Evolutionary conservation across 2,113 vertebrate species (phyloP).

Genomic region (Campylomormyrus numenius): DNA sequence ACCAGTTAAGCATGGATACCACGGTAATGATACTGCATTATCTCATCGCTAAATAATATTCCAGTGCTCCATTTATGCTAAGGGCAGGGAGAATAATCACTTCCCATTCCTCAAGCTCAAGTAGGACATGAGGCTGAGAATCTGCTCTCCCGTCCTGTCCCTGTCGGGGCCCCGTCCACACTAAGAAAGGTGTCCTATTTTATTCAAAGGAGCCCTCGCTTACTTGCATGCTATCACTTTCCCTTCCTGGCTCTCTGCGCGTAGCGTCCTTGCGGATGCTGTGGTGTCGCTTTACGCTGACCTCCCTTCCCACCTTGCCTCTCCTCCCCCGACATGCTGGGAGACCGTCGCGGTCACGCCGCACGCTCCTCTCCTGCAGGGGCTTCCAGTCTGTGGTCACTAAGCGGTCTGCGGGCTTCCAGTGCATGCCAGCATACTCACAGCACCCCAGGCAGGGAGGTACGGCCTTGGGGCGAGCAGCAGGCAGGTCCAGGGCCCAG

Average conservation of each 20-base stretch:
- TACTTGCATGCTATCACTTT: background rate
- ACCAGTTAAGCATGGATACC: background rate
- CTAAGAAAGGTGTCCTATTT: constrained; percentile 1
- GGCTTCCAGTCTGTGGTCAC: background rate
- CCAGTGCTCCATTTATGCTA: constrained; percentile 11
- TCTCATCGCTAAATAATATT: constrained; percentile 21
- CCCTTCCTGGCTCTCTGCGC: background rate
- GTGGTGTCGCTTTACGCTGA: background rate
- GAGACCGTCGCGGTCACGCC: background rate
- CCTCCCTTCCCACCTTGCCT: background rate
- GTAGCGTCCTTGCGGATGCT: background rate
- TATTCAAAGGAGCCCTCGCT: background rate
- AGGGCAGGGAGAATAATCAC: constrained; percentile 5
- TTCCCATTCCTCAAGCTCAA: background rate
- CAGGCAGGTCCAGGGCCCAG: background rate
- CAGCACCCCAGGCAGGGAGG: background rate
- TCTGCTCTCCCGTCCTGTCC: background rate
- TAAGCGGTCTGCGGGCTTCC: background rate
- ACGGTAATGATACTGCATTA: constrained; percentile 11
- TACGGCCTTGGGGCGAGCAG: background rate
- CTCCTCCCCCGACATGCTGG: background rate
- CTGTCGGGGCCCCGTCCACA: background rate
- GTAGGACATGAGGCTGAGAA: background rate
- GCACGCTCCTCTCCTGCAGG: background rate
- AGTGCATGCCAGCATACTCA: background rate